Conservation (phyloP, 2,888 invertebrate species). For the Mythimna loreyi region DNA sequence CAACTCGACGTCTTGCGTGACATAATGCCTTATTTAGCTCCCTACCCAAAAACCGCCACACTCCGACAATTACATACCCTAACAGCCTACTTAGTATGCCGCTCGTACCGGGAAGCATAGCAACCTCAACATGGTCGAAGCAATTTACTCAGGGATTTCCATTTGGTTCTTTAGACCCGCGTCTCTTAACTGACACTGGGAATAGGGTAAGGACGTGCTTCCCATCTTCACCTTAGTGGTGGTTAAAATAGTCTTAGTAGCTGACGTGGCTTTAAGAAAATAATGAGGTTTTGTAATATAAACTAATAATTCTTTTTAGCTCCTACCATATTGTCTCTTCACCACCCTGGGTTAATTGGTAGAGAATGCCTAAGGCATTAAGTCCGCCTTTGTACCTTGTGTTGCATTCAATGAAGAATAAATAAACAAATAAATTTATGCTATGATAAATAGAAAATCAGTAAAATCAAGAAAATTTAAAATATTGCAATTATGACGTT, state of each 20-base stretch:
- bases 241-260: slow-evolving; percentile 15
- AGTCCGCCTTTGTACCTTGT: no score
- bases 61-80: slow-evolving; percentile 20
- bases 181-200: slow-evolving; percentile 30
- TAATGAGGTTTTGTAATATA: not conserved
- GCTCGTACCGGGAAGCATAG: slow-evolving; percentile 1
- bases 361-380: no score
- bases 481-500: no score
- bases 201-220: slow-evolving; percentile 45
- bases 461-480: no score
- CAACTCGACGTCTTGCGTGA: no score
- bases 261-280: slow-evolving; percentile 20
- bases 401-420: no score
- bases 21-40: not conserved
- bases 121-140: slow-evolving; percentile 17
- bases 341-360: no score
- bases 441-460: no score
- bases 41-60: not conserved
- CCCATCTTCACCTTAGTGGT: not conserved
- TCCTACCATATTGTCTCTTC: no score
- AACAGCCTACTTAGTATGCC: slow-evolving; percentile 38
- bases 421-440: no score
- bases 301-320: no score
- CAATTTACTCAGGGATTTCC: slow-evolving; percentile 33
- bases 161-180: slow-evolving; percentile 29